phyloP scores from a whole-genome alignment of 2,797 vertebrate species.

The Hyperoplus lanceolatus region DNA sequence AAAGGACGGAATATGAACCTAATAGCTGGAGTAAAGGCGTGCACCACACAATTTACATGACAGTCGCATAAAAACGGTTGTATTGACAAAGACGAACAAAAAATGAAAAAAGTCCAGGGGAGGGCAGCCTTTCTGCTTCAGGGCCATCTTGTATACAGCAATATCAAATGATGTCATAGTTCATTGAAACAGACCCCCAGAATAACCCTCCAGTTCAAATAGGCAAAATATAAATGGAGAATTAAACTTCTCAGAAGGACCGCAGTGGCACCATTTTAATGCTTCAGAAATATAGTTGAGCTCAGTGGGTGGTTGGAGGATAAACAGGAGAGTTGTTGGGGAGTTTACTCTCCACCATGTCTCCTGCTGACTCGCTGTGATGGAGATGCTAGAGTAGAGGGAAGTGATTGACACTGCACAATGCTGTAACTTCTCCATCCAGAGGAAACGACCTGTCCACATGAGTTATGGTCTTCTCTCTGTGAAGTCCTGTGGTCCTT shows the following conservation, averaged over 20 bases:
- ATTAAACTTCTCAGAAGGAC: neutral
- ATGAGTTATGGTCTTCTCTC: constrained; percentile 30
- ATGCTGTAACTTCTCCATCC: constrained; percentile 3
- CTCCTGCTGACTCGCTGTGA: constrained; percentile 20
- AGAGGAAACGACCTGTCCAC: constrained; percentile 13
- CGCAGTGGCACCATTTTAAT: neutral
- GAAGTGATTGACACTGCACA: constrained; percentile 22
- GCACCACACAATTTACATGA: neutral
- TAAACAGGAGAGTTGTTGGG: neutral
- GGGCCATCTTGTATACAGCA: neutral
- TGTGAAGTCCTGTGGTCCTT: constrained; percentile 33
- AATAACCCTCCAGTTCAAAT: neutral
- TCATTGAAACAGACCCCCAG: neutral
- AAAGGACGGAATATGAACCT: neutral
- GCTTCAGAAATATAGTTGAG: neutral
- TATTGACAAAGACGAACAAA: constrained; percentile 8
- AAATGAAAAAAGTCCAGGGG: neutral
- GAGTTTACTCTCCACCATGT: constrained; percentile 6
- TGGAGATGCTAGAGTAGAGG: constrained; percentile 11
- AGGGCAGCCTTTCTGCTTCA: neutral
- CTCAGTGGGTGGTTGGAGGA: constrained; percentile 2
- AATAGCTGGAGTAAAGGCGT: constrained; percentile 1
- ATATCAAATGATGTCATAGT: neutral
- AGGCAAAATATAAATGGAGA: neutral
- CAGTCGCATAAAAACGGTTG: constrained; percentile 3